Percentiles rank a stretch among this genome's conserved stretches.
Conservation (phyloP, 2,113 vertebrate genomes). For the Atlantisia rogersi region DNA sequence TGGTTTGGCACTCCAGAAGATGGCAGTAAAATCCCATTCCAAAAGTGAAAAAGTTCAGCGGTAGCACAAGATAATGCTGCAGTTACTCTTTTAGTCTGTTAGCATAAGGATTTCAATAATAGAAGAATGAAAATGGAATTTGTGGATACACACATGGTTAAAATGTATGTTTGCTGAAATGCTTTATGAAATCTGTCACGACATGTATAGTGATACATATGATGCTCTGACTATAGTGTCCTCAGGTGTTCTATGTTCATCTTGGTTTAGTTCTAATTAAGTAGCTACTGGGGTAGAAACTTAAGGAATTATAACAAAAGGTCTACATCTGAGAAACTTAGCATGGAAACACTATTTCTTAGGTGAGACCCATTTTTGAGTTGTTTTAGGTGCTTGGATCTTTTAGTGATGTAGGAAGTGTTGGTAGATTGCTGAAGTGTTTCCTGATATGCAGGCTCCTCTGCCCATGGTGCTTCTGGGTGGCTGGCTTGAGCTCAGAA, state of each 20-base stretch:
- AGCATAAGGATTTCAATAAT: background rate
- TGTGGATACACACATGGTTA: background rate
- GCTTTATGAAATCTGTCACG: background rate
- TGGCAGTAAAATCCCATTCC: slow-evolving; percentile 37
- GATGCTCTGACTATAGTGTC: background rate
- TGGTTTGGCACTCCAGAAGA: background rate
- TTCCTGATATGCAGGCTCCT: background rate
- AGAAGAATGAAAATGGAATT: background rate
- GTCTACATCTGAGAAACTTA: background rate
- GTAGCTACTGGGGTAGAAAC: background rate
- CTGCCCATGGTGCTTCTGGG: background rate
- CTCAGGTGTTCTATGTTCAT: too few species aligned
- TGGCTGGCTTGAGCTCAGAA: background rate
- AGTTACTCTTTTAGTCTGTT: slow-evolving; percentile 6
- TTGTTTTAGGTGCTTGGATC: background rate
- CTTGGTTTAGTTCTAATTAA: background rate
- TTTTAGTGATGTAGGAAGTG: background rate
- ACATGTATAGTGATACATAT: background rate
- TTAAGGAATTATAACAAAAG: background rate
- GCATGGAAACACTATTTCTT: background rate
- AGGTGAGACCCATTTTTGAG: background rate
- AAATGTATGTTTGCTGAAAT: background rate
- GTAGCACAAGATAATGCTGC: background rate
- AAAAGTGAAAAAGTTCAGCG: background rate
- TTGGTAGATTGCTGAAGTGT: background rate